Base-by-base conservation (phyloP, 2,888 invertebrate genomes). In the Lagria hirta region DNA sequence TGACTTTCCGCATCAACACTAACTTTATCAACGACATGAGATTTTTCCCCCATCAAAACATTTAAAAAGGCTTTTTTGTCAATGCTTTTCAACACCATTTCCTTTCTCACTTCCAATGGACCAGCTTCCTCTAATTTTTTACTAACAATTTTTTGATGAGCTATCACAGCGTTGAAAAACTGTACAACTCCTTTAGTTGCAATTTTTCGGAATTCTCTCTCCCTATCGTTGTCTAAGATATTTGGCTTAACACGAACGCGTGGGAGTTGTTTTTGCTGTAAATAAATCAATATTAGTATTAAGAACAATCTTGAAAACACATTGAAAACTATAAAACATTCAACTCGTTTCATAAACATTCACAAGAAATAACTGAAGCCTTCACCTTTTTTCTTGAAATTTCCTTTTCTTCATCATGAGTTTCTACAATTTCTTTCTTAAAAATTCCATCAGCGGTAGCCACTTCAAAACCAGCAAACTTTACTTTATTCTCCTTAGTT, bases 101-200 rank as follows among this genome's bases (percentile, higher is more conserved):
- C 90, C 61, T 83, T 82, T 62, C 86, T 86, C 14, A 83, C 78
- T 66, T 89, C 88, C 18, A 89, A 75, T 12, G 84, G 76, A n/a
- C 87, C 86, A 47, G 80, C 84, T 56, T 83, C 77, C 35, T 80
- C 74, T 33, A 92, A 66, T 69, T 88, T 83, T 41, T 77, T 78
- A 26, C 82, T 80, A 30, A 93, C 72, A 37, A 82, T 80, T 66
- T 83, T 87, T 69, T 94, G 93, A 68, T 94, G 93, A 56, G 84
- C 79, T 59, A 81, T 82, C 0, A 95, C 93, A 17, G 91, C 88
- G 76, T 95, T 95, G 62, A 94, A 95, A 49, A 95, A 73, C 65
- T 94, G 93, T 0, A 95, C 92, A 1, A 94, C 92, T 61, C 94
- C 95, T 68, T 87, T 88, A 20, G 92, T 94, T 5, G 92, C 93